Percentiles rank a stretch among this genome's conserved stretches.
Evolutionary conservation across 2,797 vertebrate genomes (phyloP).

Genomic region (Micromesistius poutassou): DNA sequence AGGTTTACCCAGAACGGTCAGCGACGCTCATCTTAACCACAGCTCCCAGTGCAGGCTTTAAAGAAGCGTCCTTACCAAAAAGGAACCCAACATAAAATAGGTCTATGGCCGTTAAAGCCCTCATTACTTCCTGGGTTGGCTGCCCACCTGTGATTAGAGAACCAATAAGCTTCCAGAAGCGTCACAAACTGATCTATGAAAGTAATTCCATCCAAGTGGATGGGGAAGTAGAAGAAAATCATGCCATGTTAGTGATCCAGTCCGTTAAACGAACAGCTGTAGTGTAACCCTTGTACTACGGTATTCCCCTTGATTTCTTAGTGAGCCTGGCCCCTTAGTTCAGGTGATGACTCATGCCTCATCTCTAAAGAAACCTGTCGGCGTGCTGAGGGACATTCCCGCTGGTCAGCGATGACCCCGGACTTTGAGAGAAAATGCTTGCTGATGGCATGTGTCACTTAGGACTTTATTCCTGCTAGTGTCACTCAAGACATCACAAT

Average conservation of each 20-base stretch:
- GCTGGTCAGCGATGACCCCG: slow-evolving; percentile 22
- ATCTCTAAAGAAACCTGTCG: slow-evolving; percentile 16
- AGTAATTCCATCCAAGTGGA: background rate
- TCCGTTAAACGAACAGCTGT: background rate
- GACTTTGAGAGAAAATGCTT: slow-evolving; percentile 3
- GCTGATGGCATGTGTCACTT: background rate
- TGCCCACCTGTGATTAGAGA: background rate
- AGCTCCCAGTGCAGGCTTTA: too few relatives aligned
- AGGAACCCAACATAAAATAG: background rate
- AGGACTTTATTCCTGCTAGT: background rate
- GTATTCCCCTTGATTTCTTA: background rate
- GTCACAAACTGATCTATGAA: background rate
- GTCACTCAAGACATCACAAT: background rate
- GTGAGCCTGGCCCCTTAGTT: slow-evolving; percentile 1
- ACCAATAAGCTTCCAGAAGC: background rate
- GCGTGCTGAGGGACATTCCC: slow-evolving; percentile 19
- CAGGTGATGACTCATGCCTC: slow-evolving; percentile 17
- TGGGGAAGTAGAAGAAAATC: background rate
- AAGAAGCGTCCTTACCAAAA: background rate
- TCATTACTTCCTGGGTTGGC: background rate
- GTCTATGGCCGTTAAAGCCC: background rate
- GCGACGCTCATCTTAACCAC: too few relatives aligned
- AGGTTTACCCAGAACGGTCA: too few relatives aligned
- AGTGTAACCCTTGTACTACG: background rate
- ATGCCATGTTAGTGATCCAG: background rate